Evolutionary conservation across 1,140 invertebrate species (phyloP).

Genomic region (Muscidifurax raptorellus): DNA sequence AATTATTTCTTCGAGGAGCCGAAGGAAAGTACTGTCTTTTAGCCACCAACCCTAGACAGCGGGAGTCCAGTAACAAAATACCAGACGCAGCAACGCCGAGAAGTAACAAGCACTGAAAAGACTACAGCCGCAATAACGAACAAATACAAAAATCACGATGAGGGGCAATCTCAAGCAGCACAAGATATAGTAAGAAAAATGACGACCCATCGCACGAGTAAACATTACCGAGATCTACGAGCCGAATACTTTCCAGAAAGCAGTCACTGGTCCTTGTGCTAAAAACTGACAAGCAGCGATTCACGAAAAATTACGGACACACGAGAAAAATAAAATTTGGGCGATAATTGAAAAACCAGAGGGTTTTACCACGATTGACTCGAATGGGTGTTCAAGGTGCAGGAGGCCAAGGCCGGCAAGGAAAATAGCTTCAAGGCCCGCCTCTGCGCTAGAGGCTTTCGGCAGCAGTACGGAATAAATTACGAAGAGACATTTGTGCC

Average conservation of each 20-base stretch:
- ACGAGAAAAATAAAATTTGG: conserved; percentile 66
- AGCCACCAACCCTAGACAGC: not conserved
- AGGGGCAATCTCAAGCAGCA: too few species aligned
- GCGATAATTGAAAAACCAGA: conserved; percentile 51
- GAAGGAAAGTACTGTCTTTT: not conserved
- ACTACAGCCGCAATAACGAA: too few species aligned
- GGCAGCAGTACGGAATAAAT: conserved; percentile 56
- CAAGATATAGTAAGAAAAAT: too few species aligned
- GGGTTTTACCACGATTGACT: conserved; percentile 57
- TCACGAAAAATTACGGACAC: conserved; percentile 61
- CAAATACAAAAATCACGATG: too few species aligned
- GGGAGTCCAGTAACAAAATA: too few species aligned
- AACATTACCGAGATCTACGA: not conserved
- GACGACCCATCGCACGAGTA: too few species aligned
- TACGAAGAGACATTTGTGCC: conserved; percentile 62
- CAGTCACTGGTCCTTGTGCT: conserved; percentile 48
- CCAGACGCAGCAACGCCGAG: too few species aligned
- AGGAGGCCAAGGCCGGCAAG: conserved; percentile 1
- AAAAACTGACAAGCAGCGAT: conserved; percentile 63
- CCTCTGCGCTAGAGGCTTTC: conserved; percentile 52
- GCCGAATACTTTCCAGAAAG: conserved; percentile 33
- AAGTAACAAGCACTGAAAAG: too few species aligned
- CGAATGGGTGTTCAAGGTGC: conserved; percentile 62
- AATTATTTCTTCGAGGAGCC: not conserved
- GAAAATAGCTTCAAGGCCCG: conserved; percentile 55